Base-by-base conservation (phyloP, 92 coral and sea anemone species). In the Pocillopora meandrina region DNA sequence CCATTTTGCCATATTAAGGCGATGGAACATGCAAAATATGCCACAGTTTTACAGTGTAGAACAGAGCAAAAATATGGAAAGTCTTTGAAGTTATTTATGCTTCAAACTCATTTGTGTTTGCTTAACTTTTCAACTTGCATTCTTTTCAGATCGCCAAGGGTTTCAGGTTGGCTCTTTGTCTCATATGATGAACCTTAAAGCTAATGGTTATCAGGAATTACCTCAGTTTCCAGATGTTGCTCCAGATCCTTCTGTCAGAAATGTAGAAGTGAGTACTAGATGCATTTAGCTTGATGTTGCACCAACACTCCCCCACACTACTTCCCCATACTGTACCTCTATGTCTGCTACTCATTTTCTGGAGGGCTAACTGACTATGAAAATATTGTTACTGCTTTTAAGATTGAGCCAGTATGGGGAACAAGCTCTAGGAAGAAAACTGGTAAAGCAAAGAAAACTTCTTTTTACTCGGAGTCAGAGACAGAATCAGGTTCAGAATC, bases 161-260 rank as follows among this genome's bases (percentile, higher is more conserved):
- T 96, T 92, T 64, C 98, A 94, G 83, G 86, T 96, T 5, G 99
- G 99, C 70, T 96, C 99, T 8, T 70, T 96, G 67, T 96, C 99
- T 5, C 99, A 96, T 83, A 92, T 96, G 93, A 89, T 96, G 69
- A 96, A 96, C 78, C 93, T 95, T 19, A 96, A 89, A 72, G 95
- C 98, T 63, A 92, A 59, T 80, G 98, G 95, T 3, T 96, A 96
- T 82, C 94, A 92, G 78, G 98, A 96, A 86, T 71, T 96, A 49
- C 98, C 98, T 13, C 92, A 89, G 77, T 92, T 90, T 77, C 98
- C 98, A 23, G 98, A 94, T 18, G 89, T 79, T 23, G 91, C 98
- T 13, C 98, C 98, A 15, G 98, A 96, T 70, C 87, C 98, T 21
- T 90, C 98, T 8, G 98, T 96, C 58, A 89, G 98, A 78, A 92